phyloP scores from a whole-genome alignment of 2,113 vertebrate genomes.

The Bungarus multicinctus region DNA sequence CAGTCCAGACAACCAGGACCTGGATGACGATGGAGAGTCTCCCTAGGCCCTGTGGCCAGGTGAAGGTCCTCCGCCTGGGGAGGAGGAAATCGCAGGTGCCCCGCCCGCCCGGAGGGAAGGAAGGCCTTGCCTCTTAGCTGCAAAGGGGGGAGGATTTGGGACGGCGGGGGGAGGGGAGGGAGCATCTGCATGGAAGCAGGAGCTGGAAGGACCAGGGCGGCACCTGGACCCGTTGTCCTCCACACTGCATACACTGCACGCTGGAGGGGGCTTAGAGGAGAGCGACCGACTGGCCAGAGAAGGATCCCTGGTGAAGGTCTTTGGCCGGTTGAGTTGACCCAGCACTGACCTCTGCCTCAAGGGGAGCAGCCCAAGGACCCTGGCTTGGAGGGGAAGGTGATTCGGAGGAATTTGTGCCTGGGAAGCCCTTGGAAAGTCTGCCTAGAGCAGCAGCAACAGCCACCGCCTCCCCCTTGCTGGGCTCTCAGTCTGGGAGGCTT shows the following conservation, averaged over 20 bases:
- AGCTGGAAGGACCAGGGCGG: background rate
- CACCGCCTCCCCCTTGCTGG: background rate
- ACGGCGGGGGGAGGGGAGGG: background rate
- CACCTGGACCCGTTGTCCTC: background rate
- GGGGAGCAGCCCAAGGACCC: background rate
- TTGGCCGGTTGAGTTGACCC: background rate
- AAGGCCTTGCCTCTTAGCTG: background rate
- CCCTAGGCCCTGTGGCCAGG: background rate
- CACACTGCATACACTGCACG: fast-evolving
- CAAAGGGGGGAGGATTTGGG: background rate
- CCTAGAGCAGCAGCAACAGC: background rate
- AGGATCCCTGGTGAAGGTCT: background rate
- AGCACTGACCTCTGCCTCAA: too few relatives aligned
- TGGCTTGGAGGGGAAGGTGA: background rate
- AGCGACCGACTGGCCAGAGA: background rate
- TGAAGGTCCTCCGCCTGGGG: background rate
- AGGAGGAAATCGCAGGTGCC: background rate
- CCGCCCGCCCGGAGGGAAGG: too few relatives aligned
- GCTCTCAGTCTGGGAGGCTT: background rate
- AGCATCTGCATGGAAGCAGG: background rate
- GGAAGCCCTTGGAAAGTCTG: background rate
- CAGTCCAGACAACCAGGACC: too few relatives aligned
- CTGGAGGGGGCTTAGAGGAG: background rate
- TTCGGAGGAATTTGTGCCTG: background rate
- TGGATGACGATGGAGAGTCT: too few relatives aligned